Percentiles rank a stretch among this genome's conserved stretches.
Evolutionary conservation across 1,140 invertebrate genomes (phyloP).

Genomic region (Patella vulgata): DNA sequence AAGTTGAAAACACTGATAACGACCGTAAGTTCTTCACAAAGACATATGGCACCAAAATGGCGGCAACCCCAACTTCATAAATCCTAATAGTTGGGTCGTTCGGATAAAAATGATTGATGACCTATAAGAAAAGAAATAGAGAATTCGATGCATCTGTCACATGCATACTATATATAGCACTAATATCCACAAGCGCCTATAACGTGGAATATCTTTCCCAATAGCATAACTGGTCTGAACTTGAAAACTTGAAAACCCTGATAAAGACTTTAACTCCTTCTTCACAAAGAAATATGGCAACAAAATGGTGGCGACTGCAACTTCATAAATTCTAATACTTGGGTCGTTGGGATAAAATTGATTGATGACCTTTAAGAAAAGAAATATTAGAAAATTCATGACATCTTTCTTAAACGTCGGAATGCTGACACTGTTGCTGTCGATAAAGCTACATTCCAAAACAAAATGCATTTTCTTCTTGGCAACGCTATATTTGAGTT

Average conservation of each 20-base stretch:
- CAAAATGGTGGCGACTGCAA: conserved; percentile 40
- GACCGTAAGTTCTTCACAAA: conserved; percentile 81
- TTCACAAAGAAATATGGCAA: conserved; percentile 69
- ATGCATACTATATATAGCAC: not conserved
- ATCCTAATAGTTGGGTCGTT: conserved; percentile 27
- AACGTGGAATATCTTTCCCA: not conserved
- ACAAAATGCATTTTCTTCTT: not conserved
- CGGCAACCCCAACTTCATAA: conserved; percentile 43
- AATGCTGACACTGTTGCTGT: not conserved
- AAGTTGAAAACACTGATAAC: conserved; percentile 81
- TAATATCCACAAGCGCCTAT: not conserved
- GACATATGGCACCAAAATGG: conserved; percentile 52
- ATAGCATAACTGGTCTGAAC: not conserved
- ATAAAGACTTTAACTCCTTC: conserved; percentile 84
- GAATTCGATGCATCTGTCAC: not conserved
- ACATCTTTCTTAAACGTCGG: not conserved
- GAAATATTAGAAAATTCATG: conserved; percentile 5
- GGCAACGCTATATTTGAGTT: not conserved
- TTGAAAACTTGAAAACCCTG: conserved; percentile 80
- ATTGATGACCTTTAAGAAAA: conserved; percentile 32
- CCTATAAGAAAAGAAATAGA: conserved; percentile 27
- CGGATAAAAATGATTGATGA: conserved; percentile 27
- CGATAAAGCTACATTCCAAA: conserved; percentile 5
- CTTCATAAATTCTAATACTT: conserved; percentile 40
- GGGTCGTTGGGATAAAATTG: conserved; percentile 15